Base-by-base conservation (phyloP, 2,888 invertebrate genomes). In the Lobophora halterata region DNA sequence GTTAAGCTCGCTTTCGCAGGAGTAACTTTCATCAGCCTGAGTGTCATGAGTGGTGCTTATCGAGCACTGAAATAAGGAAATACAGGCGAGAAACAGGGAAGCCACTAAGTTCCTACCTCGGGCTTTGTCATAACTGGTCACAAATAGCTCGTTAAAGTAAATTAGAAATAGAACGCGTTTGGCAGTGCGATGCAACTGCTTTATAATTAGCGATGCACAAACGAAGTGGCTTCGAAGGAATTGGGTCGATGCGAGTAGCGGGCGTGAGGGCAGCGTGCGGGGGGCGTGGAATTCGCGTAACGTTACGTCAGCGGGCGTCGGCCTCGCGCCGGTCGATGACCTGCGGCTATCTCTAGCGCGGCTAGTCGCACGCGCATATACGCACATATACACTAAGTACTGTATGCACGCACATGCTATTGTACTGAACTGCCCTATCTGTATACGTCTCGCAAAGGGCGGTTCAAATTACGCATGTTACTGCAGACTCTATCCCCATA, bases 261-360 rank as follows among this genome's bases (percentile, higher is more conserved):
- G 63, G 57, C 44, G 55, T 58, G 55, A 54, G 56, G 46, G 51
- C 49, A 54, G 65, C 32, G 61, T 52, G 55, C 58, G 61, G 67
- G 61, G 61, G 54, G 65, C 66, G 72, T 66, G 81, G 82, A 81
- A 83, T 85, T 81, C 83, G 85, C 86, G 79, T 83, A 82, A 83
- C 75, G 78, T 87, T 87, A 86, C 86, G 87, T 87, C 86, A 87
- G 83, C 79, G 86, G 79, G 66, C 85, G 73, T 76, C 79, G 83
- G 78, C 86, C 86, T 76, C 80, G 73, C 75, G 59, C 51, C 81
- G 87, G 85, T 79, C 85, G 71, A 71, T 74, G 83, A 86, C 86
- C 87, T 65, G 72, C 72, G 69, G 77, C 82, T 82, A 82, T 83
- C 82, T 83, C 81, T 83, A 81, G 79, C 68, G 61, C 59, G 58